Evolutionary conservation across 1,140 invertebrate species (phyloP).

Genomic region (Pectinophora gossypiella): DNA sequence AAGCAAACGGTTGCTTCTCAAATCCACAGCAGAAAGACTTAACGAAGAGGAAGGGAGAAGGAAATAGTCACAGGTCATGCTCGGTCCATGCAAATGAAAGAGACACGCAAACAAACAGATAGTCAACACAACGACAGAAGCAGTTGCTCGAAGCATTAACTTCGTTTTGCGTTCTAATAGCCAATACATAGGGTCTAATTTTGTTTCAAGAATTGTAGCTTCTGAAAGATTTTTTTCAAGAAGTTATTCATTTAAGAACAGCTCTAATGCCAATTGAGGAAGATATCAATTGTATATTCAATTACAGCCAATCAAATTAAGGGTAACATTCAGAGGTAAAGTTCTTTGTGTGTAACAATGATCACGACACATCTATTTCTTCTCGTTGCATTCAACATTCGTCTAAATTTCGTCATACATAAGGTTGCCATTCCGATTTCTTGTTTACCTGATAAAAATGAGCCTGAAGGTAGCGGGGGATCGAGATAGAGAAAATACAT

Average conservation of each 20-base stretch:
- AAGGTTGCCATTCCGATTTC: slow-evolving; percentile 60
- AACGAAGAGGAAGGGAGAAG: slow-evolving; percentile 42
- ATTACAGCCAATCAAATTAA: slow-evolving; percentile 54
- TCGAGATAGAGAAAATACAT: slow-evolving; percentile 64
- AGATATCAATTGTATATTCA: neutral
- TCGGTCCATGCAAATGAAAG: slow-evolving; percentile 68
- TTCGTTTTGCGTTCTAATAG: slow-evolving; percentile 32
- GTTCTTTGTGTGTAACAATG: slow-evolving; percentile 36
- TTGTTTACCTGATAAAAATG: slow-evolving; percentile 83
- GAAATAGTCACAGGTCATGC: slow-evolving; percentile 61
- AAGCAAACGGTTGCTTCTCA: neutral
- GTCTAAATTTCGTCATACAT: slow-evolving; percentile 70
- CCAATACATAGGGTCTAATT: slow-evolving; percentile 43
- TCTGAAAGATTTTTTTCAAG: neutral
- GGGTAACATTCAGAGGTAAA: slow-evolving; percentile 26
- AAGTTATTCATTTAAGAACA: neutral
- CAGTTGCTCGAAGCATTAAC: slow-evolving; percentile 54
- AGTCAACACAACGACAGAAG: slow-evolving; percentile 64
- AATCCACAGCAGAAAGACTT: slow-evolving; percentile 33
- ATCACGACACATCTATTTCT: slow-evolving; percentile 57
- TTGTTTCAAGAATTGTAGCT: slow-evolving; percentile 2
- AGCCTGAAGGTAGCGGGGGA: slow-evolving; percentile 81
- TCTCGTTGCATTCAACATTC: slow-evolving; percentile 44
- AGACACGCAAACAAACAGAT: slow-evolving; percentile 68
- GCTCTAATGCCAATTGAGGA: neutral